phyloP scores from a whole-genome alignment of 2,113 vertebrate species.

The Excalfactoria chinensis region DNA sequence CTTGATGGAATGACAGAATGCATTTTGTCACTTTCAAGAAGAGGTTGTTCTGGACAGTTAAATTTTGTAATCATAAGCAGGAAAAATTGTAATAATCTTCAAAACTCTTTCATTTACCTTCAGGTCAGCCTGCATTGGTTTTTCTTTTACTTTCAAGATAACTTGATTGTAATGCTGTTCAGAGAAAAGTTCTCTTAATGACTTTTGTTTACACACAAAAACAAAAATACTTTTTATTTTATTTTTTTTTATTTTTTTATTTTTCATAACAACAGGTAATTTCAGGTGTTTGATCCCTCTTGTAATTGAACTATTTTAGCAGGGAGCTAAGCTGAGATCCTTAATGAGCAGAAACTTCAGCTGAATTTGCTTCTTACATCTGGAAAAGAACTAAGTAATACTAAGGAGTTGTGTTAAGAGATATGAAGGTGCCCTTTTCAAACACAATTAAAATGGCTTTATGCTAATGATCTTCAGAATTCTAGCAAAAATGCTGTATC shows the following conservation, averaged over 20 bases:
- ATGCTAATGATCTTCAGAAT: not conserved
- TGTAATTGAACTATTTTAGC: not conserved
- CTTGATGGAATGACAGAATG: not conserved
- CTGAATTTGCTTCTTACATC: not conserved
- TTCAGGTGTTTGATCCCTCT: not conserved
- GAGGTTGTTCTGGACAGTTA: not conserved
- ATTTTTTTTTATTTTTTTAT: not conserved
- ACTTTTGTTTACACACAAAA: not conserved
- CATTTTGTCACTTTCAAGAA: not conserved
- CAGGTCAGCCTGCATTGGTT: not conserved
- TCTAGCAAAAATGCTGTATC: not conserved
- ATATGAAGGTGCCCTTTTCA: not conserved
- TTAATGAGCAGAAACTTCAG: not conserved
- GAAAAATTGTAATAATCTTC: not conserved
- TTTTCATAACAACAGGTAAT: not conserved
- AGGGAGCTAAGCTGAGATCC: not conserved
- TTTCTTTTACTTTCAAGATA: not conserved
- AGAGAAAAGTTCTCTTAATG: not conserved
- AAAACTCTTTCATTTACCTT: not conserved
- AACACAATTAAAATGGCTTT: not conserved
- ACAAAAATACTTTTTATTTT: not conserved
- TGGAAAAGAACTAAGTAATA: not conserved
- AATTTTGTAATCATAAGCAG: not conserved
- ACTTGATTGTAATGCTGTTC: not conserved
- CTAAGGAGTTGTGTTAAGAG: not conserved